Conservation (phyloP, 2,888 invertebrate genomes). For the Xanthia togata region DNA sequence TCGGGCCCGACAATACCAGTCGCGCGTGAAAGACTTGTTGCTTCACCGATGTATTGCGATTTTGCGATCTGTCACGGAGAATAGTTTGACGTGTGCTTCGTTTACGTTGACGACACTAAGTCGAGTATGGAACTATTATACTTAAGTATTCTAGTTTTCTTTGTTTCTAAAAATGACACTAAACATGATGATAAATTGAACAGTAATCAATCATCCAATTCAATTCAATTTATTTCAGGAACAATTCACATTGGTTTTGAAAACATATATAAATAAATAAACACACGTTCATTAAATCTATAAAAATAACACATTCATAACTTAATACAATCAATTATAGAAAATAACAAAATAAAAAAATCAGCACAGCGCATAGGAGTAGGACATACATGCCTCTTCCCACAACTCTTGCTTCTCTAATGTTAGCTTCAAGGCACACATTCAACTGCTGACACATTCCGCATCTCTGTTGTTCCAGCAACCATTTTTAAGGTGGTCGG, state of each 20-base stretch:
- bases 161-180: background rate
- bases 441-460: no score
- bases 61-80: background rate
- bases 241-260: no score
- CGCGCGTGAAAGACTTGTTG: constrained; percentile 56
- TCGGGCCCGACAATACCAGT: constrained; percentile 33
- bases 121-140: background rate
- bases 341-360: no score
- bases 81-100: background rate
- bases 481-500: no score
- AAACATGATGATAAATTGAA: background rate
- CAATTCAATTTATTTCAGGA: no score
- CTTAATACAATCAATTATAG: no score
- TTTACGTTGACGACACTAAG: background rate
- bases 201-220: background rate
- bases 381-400: background rate
- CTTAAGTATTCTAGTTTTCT: background rate
- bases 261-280: no score
- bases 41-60: constrained; percentile 32
- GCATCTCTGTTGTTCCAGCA: background rate
- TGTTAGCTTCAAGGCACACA: no score
- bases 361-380: no score
- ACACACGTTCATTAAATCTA: no score
- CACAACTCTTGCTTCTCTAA: background rate
- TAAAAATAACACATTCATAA: no score